Conservation (phyloP, 2,113 vertebrate species). For the Abramis brama region DNA sequence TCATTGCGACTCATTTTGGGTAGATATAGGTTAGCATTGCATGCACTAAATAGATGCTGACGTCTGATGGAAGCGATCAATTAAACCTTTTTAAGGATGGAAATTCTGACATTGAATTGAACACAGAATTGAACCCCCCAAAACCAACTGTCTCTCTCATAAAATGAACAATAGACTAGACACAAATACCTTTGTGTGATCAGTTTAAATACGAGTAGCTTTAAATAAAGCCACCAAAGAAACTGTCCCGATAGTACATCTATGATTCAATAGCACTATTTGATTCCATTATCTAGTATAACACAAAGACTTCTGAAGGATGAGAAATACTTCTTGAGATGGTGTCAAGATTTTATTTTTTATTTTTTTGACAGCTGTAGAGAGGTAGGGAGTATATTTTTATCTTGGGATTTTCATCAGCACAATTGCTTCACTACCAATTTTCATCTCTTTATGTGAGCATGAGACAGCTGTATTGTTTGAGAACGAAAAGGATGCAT, state of each 20-base stretch:
- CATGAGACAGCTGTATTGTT: background rate
- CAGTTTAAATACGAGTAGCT: background rate
- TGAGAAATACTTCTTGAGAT: background rate
- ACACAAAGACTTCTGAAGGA: constrained; percentile 17
- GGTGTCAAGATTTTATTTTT: background rate
- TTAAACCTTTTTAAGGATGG: no score
- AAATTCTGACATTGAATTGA: no score
- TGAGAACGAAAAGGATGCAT: constrained; percentile 7
- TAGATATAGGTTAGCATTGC: no score
- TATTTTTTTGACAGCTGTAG: background rate
- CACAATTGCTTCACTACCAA: background rate
- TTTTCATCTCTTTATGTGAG: background rate
- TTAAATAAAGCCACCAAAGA: constrained; percentile 16
- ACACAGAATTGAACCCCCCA: no score
- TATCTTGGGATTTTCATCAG: constrained; percentile 7
- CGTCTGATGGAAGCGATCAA: no score
- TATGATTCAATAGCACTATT: background rate
- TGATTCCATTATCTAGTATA: constrained; percentile 19
- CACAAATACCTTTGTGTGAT: background rate
- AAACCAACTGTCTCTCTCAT: no score
- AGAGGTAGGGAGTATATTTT: background rate
- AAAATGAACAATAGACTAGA: background rate
- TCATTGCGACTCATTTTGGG: no score
- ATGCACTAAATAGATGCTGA: no score
- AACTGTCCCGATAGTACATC: background rate